Base-by-base conservation (phyloP, 35 echinoderm and acorn worm genomes). In the Chiridota heheva region DNA sequence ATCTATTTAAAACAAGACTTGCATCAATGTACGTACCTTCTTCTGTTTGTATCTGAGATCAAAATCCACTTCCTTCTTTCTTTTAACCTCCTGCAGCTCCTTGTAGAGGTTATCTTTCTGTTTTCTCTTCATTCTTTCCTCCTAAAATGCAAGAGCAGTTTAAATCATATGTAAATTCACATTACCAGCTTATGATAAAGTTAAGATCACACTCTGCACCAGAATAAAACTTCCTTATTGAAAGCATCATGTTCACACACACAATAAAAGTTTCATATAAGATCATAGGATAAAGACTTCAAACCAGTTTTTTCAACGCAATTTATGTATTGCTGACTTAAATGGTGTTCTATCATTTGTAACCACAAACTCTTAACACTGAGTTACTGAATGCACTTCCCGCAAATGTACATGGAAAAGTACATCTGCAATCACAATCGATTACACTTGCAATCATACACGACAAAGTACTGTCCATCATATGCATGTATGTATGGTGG, bases 1-100 rank as follows among this genome's bases (percentile, higher is more conserved):
- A 53, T 53, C 22, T 10, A 22, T 10, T 53, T 53, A 13, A 22
- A 53, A 53, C 48, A 13, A 53, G 48, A 10, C 10, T 13, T 53
- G 22, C 22, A 10, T 13, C 22, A 13, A 53, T 53, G 10, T 53
- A 13, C 48, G 48, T 10, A 78, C 75, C 75, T 42, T 30, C n/a
- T 78, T 78, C 16, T 58, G 51, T 78, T n/a, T 3, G 31, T 34
- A 20, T 33, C 62, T 78, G 4, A 60, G 58, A 2, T 20, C 62
- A 34, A 58, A 28, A 12, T 78, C 75, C 12, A 40, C 55, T 20
- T 78, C 75, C 0, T 78, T 78, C 32, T 34, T 5, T 60, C 75
- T 33, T 29, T 60, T 78, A 1, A n/a, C 42, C 35, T 78, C 75
- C 53, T 78, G 75, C 53, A 78, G 58, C 53, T 78, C 75, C 53